Evolutionary conservation across 2,888 invertebrate genomes (phyloP).

Genomic region (Cephus pulcher): DNA sequence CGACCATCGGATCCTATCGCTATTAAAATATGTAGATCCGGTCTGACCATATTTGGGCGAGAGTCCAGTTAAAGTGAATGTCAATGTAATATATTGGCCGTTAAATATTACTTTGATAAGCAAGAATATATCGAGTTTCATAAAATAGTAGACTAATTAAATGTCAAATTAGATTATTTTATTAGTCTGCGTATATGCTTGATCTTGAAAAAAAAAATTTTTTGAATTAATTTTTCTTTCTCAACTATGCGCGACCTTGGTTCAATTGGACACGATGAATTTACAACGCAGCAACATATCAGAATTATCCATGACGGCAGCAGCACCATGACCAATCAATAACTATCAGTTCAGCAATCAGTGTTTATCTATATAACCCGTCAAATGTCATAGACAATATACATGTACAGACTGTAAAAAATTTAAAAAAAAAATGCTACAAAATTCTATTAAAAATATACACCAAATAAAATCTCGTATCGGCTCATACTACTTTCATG

Average conservation of each 20-base stretch:
- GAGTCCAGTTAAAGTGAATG: background rate
- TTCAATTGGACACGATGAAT: constrained; percentile 30
- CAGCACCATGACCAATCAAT: background rate
- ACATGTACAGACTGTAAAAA: background rate
- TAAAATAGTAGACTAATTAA: background rate
- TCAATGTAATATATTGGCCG: background rate
- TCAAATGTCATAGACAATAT: background rate
- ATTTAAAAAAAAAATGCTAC: background rate
- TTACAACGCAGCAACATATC: constrained; percentile 9
- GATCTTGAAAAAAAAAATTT: background rate
- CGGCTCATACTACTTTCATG: background rate
- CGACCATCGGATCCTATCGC: background rate
- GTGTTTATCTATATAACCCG: background rate
- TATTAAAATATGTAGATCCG: background rate
- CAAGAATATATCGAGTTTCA: background rate
- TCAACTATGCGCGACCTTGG: background rate
- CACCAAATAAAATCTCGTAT: background rate
- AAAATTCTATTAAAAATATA: background rate
- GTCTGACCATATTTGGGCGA: background rate
- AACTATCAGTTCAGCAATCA: background rate
- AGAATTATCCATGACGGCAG: background rate
- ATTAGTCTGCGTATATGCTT: background rate
- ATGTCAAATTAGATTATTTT: background rate
- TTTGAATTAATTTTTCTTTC: background rate
- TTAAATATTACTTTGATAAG: background rate